phyloP scores from a whole-genome alignment of 2,797 vertebrate species.

The Tiaroga cobitis region DNA sequence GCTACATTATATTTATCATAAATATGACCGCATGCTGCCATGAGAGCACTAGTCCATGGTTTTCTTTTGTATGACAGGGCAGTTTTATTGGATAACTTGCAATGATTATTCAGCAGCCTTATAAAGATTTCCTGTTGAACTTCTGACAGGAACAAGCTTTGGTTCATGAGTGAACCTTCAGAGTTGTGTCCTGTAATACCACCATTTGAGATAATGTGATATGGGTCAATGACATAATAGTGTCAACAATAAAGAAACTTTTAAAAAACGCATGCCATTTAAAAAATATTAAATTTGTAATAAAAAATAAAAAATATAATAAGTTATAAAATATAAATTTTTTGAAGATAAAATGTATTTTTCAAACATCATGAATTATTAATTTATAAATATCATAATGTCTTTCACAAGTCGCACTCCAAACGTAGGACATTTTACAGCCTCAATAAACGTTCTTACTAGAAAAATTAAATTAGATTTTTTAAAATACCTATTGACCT shows the following conservation, averaged over 20 bases:
- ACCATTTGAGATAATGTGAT: slow-evolving; percentile 12
- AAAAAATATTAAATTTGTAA: background rate
- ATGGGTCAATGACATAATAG: background rate
- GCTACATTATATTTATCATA: slow-evolving; percentile 21
- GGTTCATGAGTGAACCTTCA: background rate
- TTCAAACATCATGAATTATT: background rate
- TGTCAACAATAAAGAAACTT: background rate
- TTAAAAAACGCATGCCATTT: background rate
- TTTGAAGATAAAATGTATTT: background rate
- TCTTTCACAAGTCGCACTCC: background rate
- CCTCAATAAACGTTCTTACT: background rate
- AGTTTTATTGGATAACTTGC: slow-evolving; percentile 11
- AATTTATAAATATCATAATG: background rate
- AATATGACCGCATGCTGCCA: background rate
- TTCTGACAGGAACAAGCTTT: background rate
- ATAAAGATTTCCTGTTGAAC: slow-evolving; percentile 22
- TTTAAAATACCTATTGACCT: background rate
- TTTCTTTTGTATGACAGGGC: slow-evolving; percentile 6
- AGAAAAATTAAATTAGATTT: background rate
- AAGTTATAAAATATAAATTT: background rate
- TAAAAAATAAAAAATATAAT: background rate
- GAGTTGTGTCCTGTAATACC: slow-evolving; percentile 16
- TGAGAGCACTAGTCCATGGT: background rate
- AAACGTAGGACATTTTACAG: background rate
- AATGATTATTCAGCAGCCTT: slow-evolving; percentile 20